Percentiles rank a stretch among this genome's conserved stretches.
phyloP scores from a whole-genome alignment of 2,888 invertebrate species.

The Ptychoptera albimana region DNA sequence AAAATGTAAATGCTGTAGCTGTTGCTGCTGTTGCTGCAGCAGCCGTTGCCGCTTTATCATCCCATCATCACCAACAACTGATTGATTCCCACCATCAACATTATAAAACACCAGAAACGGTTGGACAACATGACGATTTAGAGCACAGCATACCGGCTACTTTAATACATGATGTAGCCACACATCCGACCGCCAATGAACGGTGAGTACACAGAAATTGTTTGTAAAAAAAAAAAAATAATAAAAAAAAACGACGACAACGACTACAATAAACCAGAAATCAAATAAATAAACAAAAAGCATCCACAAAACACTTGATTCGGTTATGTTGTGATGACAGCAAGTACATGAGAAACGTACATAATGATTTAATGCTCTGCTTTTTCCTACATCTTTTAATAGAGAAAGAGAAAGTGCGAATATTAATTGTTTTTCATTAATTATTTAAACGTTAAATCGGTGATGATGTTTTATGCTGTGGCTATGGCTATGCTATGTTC shows the following conservation, averaged over 20 bases:
- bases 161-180: conserved; percentile 34
- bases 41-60: conserved; percentile 12
- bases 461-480: too few species aligned
- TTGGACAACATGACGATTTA: conserved; percentile 30
- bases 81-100: conserved; percentile 12
- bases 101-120: conserved; percentile 10
- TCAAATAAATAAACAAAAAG: too few species aligned
- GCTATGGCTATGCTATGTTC: too few species aligned
- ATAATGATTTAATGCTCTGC: too few species aligned
- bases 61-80: conserved; percentile 10
- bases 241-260: not conserved
- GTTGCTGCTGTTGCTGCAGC: conserved; percentile 12
- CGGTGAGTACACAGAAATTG: conserved; percentile 21
- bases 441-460: not conserved
- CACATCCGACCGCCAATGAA: conserved; percentile 27
- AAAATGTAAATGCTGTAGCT: conserved; percentile 20
- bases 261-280: not conserved
- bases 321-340: too few species aligned
- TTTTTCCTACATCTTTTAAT: not conserved
- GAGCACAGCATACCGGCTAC: conserved; percentile 40
- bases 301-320: too few species aligned
- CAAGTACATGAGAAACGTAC: too few species aligned
- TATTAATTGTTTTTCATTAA: not conserved
- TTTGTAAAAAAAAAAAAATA: conserved; percentile 1
- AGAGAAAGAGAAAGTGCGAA: not conserved